These are phyloP conservation scores for Scaptomyza cyrtandrae DNA, from an alignment of 2,888 invertebrate species.

Conservation along the genomic window DNA sequence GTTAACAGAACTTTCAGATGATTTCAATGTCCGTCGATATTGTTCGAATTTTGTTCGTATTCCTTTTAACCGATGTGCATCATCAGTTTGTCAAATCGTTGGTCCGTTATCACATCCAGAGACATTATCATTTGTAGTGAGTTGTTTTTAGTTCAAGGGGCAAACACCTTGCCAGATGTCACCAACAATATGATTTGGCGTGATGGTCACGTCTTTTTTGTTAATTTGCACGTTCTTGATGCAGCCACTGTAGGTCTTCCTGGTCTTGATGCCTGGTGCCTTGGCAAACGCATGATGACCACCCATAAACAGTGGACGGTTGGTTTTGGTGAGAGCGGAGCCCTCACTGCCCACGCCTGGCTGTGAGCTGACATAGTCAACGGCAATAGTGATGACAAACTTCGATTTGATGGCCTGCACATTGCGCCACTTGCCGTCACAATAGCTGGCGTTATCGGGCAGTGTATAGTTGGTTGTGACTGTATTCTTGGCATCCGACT, in stretches of 20 bases:
- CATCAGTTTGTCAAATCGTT: constrained; percentile 15
- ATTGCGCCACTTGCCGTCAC: constrained; percentile 98
- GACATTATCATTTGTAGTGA: neutral
- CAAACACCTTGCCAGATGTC: constrained; percentile 92
- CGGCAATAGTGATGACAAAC: constrained; percentile 94
- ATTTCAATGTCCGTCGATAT: constrained; percentile 40
- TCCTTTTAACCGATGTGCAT: constrained; percentile 37
- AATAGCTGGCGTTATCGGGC: constrained; percentile 89
- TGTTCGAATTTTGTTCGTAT: constrained; percentile 69
- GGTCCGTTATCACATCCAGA: constrained; percentile 19
- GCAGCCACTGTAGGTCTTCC: constrained; percentile 91
- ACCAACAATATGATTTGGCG: constrained; percentile 87
- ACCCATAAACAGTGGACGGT: constrained; percentile 95
- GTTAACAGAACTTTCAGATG: constrained; percentile 13
- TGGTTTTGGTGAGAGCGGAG: constrained; percentile 90
- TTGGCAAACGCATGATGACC: constrained; percentile 89
- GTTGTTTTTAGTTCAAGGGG: constrained; percentile 89
- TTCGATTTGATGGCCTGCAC: constrained; percentile 93
- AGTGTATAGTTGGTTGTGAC: constrained; percentile 88
- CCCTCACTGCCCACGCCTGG: constrained; percentile 89
- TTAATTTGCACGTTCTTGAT: constrained; percentile 89
- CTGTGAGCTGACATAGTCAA: constrained; percentile 91
- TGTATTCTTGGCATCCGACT: constrained; percentile 92
- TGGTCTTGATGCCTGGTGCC: constrained; percentile 88
- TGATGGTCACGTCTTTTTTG: constrained; percentile 85